Conservation (phyloP, 2,888 invertebrate species). For the Nesidiocoris tenuis region DNA sequence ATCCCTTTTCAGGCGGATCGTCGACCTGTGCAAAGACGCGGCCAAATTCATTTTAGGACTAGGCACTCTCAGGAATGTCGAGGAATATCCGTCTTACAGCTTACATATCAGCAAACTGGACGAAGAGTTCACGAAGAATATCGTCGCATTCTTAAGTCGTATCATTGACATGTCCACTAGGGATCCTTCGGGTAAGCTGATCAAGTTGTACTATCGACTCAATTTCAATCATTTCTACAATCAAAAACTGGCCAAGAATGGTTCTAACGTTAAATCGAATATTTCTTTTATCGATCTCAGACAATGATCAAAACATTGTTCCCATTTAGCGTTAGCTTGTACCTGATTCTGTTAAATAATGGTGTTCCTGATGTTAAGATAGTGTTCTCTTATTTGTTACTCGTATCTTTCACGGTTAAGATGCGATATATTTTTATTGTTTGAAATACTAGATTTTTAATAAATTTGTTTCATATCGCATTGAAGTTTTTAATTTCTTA, state of each 20-base stretch:
- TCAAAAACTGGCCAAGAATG: conserved; percentile 16
- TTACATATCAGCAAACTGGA: conserved; percentile 9
- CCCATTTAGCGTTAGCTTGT: too few species aligned
- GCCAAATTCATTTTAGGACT: conserved; percentile 20
- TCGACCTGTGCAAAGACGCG: conserved; percentile 28
- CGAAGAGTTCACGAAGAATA: conserved; percentile 15
- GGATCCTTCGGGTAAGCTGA: conserved; percentile 25
- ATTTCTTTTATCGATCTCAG: background rate
- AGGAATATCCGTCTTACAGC: conserved; percentile 20
- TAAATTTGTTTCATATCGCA: too few species aligned
- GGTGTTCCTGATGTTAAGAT: too few species aligned
- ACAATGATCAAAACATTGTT: background rate
- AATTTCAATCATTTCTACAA: conserved; percentile 40
- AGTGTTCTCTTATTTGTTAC: too few species aligned
- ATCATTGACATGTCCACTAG: conserved; percentile 26
- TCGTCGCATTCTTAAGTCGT: conserved; percentile 12
- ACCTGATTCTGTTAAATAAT: too few species aligned
- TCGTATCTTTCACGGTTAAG: too few species aligned
- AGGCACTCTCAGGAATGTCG: conserved; percentile 18
- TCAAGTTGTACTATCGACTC: conserved; percentile 33
- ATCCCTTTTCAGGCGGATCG: conserved; percentile 17
- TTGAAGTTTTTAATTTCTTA: too few species aligned
- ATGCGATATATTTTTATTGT: too few species aligned
- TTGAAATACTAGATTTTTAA: too few species aligned
- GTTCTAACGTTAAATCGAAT: background rate